These are phyloP conservation scores for Dolichoris vasculosae DNA, from an alignment of 1,140 invertebrate species.

Conservation along the genomic window DNA sequence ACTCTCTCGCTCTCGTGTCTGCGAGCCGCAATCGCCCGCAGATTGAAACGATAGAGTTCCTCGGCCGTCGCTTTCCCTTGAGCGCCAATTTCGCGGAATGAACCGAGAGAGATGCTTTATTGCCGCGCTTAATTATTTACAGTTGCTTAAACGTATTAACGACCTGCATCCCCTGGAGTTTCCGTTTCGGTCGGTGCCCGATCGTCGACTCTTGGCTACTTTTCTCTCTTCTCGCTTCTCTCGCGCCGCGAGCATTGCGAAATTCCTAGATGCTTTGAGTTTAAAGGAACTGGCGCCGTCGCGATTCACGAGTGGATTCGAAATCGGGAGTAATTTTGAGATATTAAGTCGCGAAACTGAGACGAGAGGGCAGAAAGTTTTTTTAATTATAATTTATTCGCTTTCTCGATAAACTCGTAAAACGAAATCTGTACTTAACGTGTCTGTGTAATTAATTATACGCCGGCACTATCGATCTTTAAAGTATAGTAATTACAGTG, in stretches of 20 bases:
- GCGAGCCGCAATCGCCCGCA: not conserved
- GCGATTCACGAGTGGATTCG: no score
- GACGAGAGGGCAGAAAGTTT: no score
- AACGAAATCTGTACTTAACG: not conserved
- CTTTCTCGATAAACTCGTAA: not conserved
- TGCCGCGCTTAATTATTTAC: constrained; percentile 17
- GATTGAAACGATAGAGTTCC: constrained; percentile 27
- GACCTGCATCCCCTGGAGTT: not conserved
- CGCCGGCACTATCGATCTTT: not conserved
- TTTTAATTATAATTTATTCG: not conserved
- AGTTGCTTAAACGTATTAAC: constrained; percentile 21
- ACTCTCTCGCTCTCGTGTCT: not conserved
- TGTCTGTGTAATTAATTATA: no score
- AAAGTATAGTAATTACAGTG: not conserved
- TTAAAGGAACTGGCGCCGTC: no score
- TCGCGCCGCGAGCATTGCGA: no score
- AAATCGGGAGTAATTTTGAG: no score
- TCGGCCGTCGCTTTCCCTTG: constrained; percentile 31
- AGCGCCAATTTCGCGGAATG: constrained; percentile 23
- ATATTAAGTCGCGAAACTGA: no score
- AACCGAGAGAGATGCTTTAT: not conserved
- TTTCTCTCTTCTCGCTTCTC: not conserved
- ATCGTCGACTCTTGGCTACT: not conserved
- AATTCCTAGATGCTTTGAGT: not conserved
- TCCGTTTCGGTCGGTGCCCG: not conserved